These are phyloP conservation scores for Drosophila sordidula DNA, from an alignment of 2,888 invertebrate species.

Conservation along the genomic window DNA sequence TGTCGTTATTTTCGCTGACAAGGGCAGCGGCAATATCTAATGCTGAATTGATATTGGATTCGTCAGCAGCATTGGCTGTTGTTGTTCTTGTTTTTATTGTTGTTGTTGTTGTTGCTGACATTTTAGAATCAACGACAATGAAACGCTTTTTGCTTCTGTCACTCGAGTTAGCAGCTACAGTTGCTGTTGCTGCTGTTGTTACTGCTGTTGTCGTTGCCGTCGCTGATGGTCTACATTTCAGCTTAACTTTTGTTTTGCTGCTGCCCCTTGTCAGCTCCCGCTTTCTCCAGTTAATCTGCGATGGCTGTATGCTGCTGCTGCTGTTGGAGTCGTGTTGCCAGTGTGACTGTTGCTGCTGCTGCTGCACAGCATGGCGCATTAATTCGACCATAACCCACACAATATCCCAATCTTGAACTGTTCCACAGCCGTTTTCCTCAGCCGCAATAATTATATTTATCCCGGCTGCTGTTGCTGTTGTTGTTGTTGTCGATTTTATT, in stretches of 20 bases:
- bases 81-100: conserved; percentile 12
- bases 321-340: conserved; percentile 9
- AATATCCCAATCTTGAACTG: conserved; percentile 1
- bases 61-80: conserved; percentile 13
- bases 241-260: conserved; percentile 52
- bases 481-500: conserved; percentile 10
- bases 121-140: conserved; percentile 31
- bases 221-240: conserved; percentile 42
- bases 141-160: conserved; percentile 42
- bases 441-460: conserved; percentile 34
- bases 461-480: conserved; percentile 19
- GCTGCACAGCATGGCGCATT: conserved; percentile 56
- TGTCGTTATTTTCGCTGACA: conserved; percentile 22
- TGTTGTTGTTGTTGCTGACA: conserved; percentile 26
- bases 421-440: neutral
- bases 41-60: conserved; percentile 6
- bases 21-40: conserved; percentile 16
- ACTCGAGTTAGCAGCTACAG: conserved; percentile 29
- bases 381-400: conserved; percentile 49
- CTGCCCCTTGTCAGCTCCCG: conserved; percentile 29
- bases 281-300: conserved; percentile 20
- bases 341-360: conserved; percentile 26
- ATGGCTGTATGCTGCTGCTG: conserved; percentile 16
- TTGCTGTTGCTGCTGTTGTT: conserved; percentile 19
- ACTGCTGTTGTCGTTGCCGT: too few species aligned